Evolutionary conservation across 2,113 vertebrate species (phyloP).

Genomic region (Solea senegalensis): DNA sequence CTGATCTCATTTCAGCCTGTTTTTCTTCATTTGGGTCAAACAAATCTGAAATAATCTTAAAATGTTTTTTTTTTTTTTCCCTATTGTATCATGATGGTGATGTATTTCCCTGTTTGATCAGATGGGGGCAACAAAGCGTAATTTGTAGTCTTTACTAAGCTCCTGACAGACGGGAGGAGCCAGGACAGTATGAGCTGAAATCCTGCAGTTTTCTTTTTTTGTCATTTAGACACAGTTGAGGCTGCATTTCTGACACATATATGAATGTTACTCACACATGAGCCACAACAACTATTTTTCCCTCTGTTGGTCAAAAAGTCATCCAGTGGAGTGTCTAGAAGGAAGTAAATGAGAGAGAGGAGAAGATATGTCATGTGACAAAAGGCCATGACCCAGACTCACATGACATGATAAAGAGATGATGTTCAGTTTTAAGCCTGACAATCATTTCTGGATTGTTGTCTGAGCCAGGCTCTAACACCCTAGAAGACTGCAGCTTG

Average conservation of each 20-base stretch:
- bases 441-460: too few relatives aligned
- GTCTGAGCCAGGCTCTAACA: too few relatives aligned
- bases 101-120: constrained; percentile 42
- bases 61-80: neutral
- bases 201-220: neutral
- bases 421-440: too few relatives aligned
- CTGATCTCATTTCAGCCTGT: neutral
- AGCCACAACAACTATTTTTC: neutral
- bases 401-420: neutral
- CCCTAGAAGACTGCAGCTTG: neutral
- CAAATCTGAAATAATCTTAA: neutral
- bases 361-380: constrained; percentile 9
- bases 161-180: neutral
- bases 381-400: constrained; percentile 11
- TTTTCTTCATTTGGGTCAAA: neutral
- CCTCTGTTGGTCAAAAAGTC: neutral
- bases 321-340: neutral
- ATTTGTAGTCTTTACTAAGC: neutral
- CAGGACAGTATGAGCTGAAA: neutral
- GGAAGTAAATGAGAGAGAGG: constrained; percentile 1
- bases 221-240: neutral
- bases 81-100: neutral
- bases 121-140: constrained; percentile 32
- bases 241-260: too few relatives aligned
- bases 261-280: neutral